phyloP scores from a whole-genome alignment of 2,797 vertebrate species.

The Aotus griseimembra region DNA sequence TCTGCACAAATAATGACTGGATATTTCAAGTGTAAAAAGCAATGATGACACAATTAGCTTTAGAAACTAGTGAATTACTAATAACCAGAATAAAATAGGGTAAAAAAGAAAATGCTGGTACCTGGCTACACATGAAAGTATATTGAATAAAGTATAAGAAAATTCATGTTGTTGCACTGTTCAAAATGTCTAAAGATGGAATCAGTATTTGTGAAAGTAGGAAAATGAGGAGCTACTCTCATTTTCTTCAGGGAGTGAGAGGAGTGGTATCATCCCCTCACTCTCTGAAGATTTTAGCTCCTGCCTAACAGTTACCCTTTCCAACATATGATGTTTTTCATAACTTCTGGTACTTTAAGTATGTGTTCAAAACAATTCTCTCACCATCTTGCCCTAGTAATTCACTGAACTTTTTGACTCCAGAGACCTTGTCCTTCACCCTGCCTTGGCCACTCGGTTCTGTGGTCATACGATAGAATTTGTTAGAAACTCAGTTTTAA shows the following conservation, averaged over 20 bases:
- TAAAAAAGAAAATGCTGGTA: slow-evolving; percentile 32
- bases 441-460: not conserved
- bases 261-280: accelerated
- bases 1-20: slow-evolving; percentile 62
- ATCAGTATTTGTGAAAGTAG: not conserved
- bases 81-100: not conserved
- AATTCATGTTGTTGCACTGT: not conserved
- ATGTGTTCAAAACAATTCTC: not conserved
- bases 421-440: not conserved
- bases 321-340: not conserved
- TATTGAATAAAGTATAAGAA: not conserved
- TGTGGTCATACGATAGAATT: not conserved
- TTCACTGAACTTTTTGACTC: slow-evolving; percentile 10
- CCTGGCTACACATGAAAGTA: not conserved
- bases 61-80: slow-evolving; percentile 30
- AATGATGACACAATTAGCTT: slow-evolving; percentile 73
- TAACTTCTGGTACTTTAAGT: not conserved
- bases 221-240: not conserved
- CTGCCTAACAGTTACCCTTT: not conserved
- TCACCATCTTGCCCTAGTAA: not conserved
- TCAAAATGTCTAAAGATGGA: not conserved
- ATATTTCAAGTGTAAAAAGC: slow-evolving; percentile 66
- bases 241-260: too few species aligned
- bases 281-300: not conserved
- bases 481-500: not conserved